Evolutionary conservation across 1,140 invertebrate species (phyloP).

Genomic region (Tetramorium alpestre): DNA sequence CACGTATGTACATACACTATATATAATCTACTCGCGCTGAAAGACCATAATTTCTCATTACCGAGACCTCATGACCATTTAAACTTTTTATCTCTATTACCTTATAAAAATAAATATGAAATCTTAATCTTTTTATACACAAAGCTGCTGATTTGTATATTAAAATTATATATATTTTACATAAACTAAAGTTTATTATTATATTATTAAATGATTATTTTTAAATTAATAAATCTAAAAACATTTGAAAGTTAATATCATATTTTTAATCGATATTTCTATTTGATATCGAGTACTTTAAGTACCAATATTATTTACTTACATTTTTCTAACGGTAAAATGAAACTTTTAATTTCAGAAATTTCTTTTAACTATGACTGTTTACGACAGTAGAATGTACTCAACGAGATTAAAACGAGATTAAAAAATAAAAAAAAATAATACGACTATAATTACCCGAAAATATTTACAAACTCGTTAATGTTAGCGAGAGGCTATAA

Average conservation of each 20-base stretch:
- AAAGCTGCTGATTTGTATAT: neutral
- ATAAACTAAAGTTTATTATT: neutral
- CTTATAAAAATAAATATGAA: neutral
- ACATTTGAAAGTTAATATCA: neutral
- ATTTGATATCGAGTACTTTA: neutral
- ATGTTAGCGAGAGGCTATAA: constrained; percentile 16
- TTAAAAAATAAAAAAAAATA: neutral
- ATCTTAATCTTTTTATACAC: neutral
- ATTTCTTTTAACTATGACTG: neutral
- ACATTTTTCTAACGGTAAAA: neutral
- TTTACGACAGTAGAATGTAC: neutral
- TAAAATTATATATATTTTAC: neutral
- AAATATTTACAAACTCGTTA: constrained; percentile 21
- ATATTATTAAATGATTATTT: neutral
- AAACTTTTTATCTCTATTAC: neutral
- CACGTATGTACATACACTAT: neutral
- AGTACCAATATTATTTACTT: neutral
- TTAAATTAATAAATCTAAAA: neutral
- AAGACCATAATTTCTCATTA: constrained; percentile 1
- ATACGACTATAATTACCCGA: neutral
- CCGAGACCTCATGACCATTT: neutral
- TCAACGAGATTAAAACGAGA: neutral
- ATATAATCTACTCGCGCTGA: neutral
- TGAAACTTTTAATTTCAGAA: neutral
- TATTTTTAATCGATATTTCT: neutral